These are phyloP conservation scores for Chaenocephalus aceratus DNA, from an alignment of 2,113 vertebrate genomes.

Conservation along the genomic window DNA sequence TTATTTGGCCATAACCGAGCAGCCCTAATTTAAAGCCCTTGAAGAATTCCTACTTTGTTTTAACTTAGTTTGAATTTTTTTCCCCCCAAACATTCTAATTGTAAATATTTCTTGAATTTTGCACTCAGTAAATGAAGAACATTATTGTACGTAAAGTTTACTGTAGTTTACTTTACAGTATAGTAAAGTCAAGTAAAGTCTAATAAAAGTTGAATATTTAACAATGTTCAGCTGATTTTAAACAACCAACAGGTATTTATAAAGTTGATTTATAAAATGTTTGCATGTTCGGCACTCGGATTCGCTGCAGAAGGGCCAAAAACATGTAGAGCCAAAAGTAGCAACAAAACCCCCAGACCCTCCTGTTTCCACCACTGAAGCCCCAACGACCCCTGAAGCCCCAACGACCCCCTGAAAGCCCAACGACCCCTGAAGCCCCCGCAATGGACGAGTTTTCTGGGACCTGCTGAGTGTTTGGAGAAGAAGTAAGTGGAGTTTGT, in stretches of 20 bases:
- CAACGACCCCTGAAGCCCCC: accelerated
- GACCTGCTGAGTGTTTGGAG: conserved; percentile 30
- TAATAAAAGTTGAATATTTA: not conserved
- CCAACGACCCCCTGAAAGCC: too few relatives aligned
- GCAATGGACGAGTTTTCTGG: conserved; percentile 19
- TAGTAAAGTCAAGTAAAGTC: not conserved
- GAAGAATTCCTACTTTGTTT: too few relatives aligned
- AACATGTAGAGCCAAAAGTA: accelerated
- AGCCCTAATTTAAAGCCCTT: too few relatives aligned
- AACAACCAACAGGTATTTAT: not conserved
- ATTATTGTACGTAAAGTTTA: too few relatives aligned
- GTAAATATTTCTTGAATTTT: too few relatives aligned
- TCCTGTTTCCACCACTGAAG: too few relatives aligned
- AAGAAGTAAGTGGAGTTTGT: conserved; percentile 22
- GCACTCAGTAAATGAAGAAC: too few relatives aligned
- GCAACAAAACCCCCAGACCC: not conserved
- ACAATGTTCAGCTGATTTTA: not conserved
- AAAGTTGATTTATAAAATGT: too few relatives aligned
- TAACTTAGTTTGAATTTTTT: too few relatives aligned
- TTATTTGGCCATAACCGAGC: too few relatives aligned
- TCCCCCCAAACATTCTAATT: too few relatives aligned
- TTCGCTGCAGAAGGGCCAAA: accelerated
- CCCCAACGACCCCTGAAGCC: not conserved
- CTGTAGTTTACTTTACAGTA: not conserved
- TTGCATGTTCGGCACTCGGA: too few relatives aligned